These are phyloP conservation scores for Cynocephalus volans DNA, from an alignment of 2,113 vertebrate genomes.

Conservation along the genomic window DNA sequence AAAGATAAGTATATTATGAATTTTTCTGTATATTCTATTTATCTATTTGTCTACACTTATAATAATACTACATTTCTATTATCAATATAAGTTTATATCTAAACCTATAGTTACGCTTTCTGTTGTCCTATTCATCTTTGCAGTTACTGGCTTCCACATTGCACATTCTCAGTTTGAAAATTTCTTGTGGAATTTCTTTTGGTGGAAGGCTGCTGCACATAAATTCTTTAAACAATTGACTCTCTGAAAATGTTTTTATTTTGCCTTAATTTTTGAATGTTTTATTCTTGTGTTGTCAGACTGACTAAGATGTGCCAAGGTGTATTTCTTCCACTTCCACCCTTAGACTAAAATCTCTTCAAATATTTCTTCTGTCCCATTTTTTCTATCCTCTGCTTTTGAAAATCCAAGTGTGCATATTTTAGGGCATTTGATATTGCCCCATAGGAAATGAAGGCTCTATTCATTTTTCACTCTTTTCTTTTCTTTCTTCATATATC, in stretches of 20 bases:
- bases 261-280: neutral
- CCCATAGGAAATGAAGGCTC: neutral
- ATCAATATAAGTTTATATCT: neutral
- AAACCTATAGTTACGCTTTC: neutral
- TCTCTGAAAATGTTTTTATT: neutral
- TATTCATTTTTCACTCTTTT: neutral
- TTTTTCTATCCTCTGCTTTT: neutral
- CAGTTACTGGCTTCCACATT: neutral
- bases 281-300: neutral
- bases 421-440: neutral
- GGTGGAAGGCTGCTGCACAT: neutral
- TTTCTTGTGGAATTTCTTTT: neutral
- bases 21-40: neutral
- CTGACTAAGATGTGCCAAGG: neutral
- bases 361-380: neutral
- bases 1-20: neutral
- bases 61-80: neutral
- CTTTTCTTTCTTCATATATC: neutral
- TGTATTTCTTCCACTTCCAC: fast-evolving
- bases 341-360: neutral
- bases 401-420: neutral
- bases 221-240: neutral
- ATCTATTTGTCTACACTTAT: neutral
- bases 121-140: neutral
- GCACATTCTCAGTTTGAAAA: neutral